phyloP scores from a whole-genome alignment of 2,888 invertebrate genomes.

The Leptopilina syphax region DNA sequence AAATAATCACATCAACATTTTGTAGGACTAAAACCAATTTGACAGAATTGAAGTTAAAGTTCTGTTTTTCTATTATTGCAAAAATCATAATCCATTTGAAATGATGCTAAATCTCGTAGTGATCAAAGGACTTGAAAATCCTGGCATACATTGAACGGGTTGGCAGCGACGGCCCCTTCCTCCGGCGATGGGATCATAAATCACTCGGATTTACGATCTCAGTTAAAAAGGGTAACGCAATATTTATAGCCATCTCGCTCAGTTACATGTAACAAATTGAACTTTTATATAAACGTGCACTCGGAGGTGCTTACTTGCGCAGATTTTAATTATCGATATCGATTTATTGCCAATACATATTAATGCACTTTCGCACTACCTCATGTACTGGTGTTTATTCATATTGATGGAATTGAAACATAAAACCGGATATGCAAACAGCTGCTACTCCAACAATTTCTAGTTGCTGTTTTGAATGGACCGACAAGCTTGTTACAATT shows the following conservation, averaged over 20 bases:
- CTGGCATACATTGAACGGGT: conserved; percentile 58
- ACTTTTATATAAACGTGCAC: conserved; percentile 72
- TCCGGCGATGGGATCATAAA: conserved; percentile 67
- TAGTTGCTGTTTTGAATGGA: background rate
- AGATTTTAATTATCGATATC: conserved; percentile 77
- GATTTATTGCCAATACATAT: conserved; percentile 76
- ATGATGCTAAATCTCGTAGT: conserved; percentile 49
- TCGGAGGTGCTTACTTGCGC: conserved; percentile 57
- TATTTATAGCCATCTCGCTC: conserved; percentile 75
- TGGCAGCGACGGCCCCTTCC: conserved; percentile 54
- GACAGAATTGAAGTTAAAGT: too few species aligned
- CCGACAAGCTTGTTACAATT: background rate
- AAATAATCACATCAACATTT: too few species aligned
- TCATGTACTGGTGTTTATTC: conserved; percentile 71
- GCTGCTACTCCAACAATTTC: conserved; percentile 47
- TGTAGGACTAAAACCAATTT: too few species aligned
- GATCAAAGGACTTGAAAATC: conserved; percentile 61
- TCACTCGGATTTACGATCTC: conserved; percentile 74
- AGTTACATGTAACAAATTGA: conserved; percentile 75
- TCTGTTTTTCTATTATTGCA: background rate
- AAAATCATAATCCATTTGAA: conserved; percentile 42
- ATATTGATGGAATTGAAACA: conserved; percentile 73
- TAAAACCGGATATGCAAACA: conserved; percentile 73
- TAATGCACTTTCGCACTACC: conserved; percentile 68
- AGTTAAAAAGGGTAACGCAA: conserved; percentile 73